Conservation (phyloP, 2,888 invertebrate genomes). For the Hipparchia semele region DNA sequence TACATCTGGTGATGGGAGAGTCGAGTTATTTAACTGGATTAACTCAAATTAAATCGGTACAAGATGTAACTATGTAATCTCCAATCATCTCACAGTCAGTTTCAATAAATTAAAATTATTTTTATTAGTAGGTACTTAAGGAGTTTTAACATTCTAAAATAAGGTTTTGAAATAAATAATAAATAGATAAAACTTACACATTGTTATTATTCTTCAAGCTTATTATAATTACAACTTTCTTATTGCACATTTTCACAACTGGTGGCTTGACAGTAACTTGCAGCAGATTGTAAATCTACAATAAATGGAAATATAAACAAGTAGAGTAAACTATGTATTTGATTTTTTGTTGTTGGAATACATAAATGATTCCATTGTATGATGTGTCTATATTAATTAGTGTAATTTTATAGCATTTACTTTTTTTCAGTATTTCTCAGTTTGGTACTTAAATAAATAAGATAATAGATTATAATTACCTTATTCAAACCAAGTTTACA, state of each 20-base stretch:
- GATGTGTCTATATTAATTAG: no score
- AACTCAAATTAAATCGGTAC: no score
- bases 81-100: no score
- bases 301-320: slow-evolving; percentile 32
- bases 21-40: no score
- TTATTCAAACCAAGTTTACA: slow-evolving; percentile 48
- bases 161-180: neutral
- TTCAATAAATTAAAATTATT: no score
- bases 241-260: slow-evolving; percentile 62
- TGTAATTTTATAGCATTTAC: no score
- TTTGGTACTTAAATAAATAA: neutral
- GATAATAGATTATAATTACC: slow-evolving; percentile 45
- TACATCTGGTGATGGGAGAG: no score
- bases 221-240: slow-evolving; percentile 58
- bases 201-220: slow-evolving; percentile 52
- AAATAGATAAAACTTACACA: slow-evolving; percentile 55
- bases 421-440: no score
- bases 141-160: no score
- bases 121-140: no score
- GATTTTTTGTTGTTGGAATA: neutral
- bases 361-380: neutral
- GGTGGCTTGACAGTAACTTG: slow-evolving; percentile 52
- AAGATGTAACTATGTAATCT: no score
- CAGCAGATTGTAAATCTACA: slow-evolving; percentile 56
- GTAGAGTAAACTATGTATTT: no score